Base-by-base conservation (phyloP, 2,113 vertebrate species). In the Podarcis raffonei region DNA sequence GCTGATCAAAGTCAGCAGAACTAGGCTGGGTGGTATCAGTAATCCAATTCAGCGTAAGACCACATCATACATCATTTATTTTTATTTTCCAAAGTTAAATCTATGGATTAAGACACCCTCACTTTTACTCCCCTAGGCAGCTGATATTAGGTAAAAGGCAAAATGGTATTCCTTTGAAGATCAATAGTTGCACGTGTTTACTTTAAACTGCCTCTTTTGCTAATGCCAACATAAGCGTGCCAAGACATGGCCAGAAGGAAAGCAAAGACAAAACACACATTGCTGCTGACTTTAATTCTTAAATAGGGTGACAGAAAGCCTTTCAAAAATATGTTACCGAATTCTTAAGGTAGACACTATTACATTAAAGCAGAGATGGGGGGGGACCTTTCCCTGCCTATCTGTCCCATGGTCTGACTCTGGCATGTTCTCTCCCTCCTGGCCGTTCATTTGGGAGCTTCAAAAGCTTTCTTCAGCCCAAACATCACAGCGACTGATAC, bases 81-180 rank as follows among this genome's bases (percentile, higher is more conserved):
- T 88, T 92, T 83, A 85, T 89, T 4, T 72, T 72, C 4, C 71
- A 62, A 20, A 62, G 59, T 62, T 62, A 62, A 62, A 4, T 62
- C 59, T 62, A 62, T 62, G 18, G 18, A 1, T 62, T 62, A 62
- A 62, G 59, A 18, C 59, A 62, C 59, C 18, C 59, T 62, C 15
- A 20, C 18, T 62, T 62, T 62, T 62, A 42, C 9, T n/a, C n/a
- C 27, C 66, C 37, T 42, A n/a, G 48, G 6, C 32, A 62, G 48
- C 4, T 90, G 80, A 89, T 90, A 90, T 48, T 4, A 53, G 76
- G 48, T 48, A 65, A 92, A 92, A 93, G 5, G 5, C 84, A 84
- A 69, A 90, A 90, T 87, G 84, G 3, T 22, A 81, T 22, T 13
- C 27, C 18, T 69, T 23, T 0, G 0, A 83, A 78, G 81, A 42